Base-by-base conservation (phyloP, 2,113 vertebrate species). In the Zosterops borbonicus region DNA sequence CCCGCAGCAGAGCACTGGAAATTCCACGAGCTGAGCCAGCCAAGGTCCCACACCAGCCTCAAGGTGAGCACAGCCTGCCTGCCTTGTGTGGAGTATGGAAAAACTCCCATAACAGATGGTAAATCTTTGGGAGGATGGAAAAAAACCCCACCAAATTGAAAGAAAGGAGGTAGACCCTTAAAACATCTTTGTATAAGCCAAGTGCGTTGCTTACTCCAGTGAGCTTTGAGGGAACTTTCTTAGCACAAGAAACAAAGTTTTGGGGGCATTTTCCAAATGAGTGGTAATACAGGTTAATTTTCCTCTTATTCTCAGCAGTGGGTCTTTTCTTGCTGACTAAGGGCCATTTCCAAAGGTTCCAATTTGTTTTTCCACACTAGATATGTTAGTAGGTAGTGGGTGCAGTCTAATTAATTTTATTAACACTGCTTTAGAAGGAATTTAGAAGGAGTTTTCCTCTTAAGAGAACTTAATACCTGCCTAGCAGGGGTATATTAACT, bases 11-110 rank as follows among this genome's bases (percentile, higher is more conserved):
- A 99, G 37, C 98, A 98, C 17, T 99, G 99, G 99, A 99, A 98
- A 91, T 99, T 98, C 97, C 99, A 98, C 1, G 98, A 99, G 94
- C 98, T 99, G 52, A 99, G 98, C 95, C 99, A 99, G 80, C 98
- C 98, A 3, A 98, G 98, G 21, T 99, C 98, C 94, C 99, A 99
- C 98, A 98, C 99, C 83, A 99, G 99, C 95, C 98, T 99, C 16
- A 99, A 99, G 99, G 99, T 99, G 96, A 98, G 95, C 11, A 14
- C 27, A 13, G n/a, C 62, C 62, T 8, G 31, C 12, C 77, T 77
- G 68, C 47, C 71, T 70, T 37, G 18, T 35, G 17, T 42, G 20
- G 5, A 27, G 33, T 39, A 5, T 39, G 39, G 25, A 62, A 50
- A 49, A 56, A 9, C 33, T 22, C 11, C 64, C 7, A 0, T 15